Evolutionary conservation across 2,888 invertebrate genomes (phyloP), one percentile per base, ranked within the genome.

Genomic region (Parascotia fuliginaria): DNA sequence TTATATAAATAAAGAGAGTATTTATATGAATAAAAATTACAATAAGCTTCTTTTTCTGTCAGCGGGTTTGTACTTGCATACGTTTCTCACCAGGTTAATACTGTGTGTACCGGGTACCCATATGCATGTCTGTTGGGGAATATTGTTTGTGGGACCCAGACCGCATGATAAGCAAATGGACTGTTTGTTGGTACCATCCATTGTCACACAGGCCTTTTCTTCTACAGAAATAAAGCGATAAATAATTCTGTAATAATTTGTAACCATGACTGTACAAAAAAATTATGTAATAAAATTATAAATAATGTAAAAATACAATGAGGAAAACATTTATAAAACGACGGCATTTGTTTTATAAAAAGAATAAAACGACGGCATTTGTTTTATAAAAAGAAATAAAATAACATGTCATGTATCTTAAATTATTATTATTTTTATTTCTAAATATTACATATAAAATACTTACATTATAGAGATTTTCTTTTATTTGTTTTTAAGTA

Each of bases 361-460:
- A 13, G 3, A 51, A 67, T n/a, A n/a, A n/a, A n/a, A n/a, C n/a
- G 27, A 29, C 9, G 4, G 11, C 14, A 22, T 36, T 51, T 55
- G 42, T 56, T 54, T 56, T 53, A 60, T 13, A 29, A 29, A 29
- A 45, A 13, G 3, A 51, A 67, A 65, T 67, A 67, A 69, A 66
- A 69, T 54, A 65, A 52, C 55, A 46, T 51, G n/a, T n/a, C n/a
- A 16, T 52, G 61, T 54, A 44, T 55, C 66, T 66, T 74, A 74
- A 57, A 69, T 59, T 56, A 63, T 65, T 61, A 71, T 58, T 60
- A 55, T 67, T 79, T 65, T 83, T 81, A 83, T 77, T 82, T 75
- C 75, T 81, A 80, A 77, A 80, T 58, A 71, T 81, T 78, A 80
- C 71, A 80, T 80, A 81, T 50, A 79, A 82, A 85, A 78, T 74